These are phyloP conservation scores for Anthonomus grandis DNA, from an alignment of 1,140 invertebrate species.

Conservation along the genomic window DNA sequence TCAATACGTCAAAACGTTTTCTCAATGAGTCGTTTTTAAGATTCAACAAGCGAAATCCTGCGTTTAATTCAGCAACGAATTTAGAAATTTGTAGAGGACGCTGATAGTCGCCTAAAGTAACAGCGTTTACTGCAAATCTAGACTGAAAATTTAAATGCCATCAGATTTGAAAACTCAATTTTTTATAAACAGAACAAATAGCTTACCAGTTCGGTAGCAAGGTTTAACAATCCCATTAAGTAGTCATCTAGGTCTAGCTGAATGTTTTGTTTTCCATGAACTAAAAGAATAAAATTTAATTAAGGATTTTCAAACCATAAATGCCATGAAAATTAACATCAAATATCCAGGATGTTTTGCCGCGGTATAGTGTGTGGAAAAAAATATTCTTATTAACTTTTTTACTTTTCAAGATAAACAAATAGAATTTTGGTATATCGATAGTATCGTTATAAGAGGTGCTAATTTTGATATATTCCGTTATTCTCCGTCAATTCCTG, in stretches of 20 bases:
- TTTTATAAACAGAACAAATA: neutral
- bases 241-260: constrained; percentile 91
- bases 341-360: no score
- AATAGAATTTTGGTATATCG: no score
- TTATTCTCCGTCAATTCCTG: no score
- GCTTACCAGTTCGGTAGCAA: constrained; percentile 78
- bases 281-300: constrained; percentile 46
- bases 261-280: constrained; percentile 63
- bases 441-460: no score
- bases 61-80: constrained; percentile 82
- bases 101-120: constrained; percentile 79
- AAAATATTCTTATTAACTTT: no score
- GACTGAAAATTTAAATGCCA: constrained; percentile 52
- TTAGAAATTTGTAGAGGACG: constrained; percentile 77
- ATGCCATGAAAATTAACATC: no score
- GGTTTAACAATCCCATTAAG: constrained; percentile 74
- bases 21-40: constrained; percentile 87
- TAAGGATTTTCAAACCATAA: no score
- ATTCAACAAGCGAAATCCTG: constrained; percentile 84
- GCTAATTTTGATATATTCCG: no score
- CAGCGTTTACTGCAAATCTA: constrained; percentile 82
- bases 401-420: no score
- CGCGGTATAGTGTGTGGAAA: no score
- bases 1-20: constrained; percentile 85
- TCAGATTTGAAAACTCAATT: neutral